Evolutionary conservation across 2,113 vertebrate genomes (phyloP).

Genomic region (Grammomys dolichurus): DNA sequence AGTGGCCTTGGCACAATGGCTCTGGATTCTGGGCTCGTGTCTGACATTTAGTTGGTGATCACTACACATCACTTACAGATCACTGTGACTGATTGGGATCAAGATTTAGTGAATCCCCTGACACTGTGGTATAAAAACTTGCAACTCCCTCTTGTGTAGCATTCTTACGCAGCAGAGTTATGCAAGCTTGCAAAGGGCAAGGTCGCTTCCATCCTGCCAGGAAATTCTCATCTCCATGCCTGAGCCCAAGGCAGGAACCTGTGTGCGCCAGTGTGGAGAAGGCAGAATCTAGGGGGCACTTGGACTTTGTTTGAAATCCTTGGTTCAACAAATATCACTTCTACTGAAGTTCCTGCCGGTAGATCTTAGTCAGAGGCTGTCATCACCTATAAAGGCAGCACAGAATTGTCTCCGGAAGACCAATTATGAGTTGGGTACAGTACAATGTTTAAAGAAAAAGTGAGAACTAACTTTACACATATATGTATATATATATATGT

Average conservation of each 20-base stretch:
- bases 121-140: background rate
- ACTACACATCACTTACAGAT: background rate
- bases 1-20: background rate
- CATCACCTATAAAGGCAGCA: background rate
- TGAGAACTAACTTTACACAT: background rate
- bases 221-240: background rate
- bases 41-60: background rate
- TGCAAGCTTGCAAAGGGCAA: background rate
- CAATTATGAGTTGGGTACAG: background rate
- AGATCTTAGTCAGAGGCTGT: background rate
- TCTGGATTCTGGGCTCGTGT: background rate
- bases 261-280: background rate
- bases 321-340: background rate
- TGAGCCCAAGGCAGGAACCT: background rate
- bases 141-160: background rate
- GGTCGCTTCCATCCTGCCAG: background rate
- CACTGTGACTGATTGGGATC: no score
- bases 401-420: background rate
- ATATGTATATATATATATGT: no score
- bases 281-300: background rate
- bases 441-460: background rate
- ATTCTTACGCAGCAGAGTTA: background rate
- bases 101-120: background rate
- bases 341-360: background rate
- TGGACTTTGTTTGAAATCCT: background rate